Evolutionary conservation across 2,113 vertebrate genomes (phyloP), one percentile per base, ranked within the genome.

Genomic region (Chlorocebus sabaeus): DNA sequence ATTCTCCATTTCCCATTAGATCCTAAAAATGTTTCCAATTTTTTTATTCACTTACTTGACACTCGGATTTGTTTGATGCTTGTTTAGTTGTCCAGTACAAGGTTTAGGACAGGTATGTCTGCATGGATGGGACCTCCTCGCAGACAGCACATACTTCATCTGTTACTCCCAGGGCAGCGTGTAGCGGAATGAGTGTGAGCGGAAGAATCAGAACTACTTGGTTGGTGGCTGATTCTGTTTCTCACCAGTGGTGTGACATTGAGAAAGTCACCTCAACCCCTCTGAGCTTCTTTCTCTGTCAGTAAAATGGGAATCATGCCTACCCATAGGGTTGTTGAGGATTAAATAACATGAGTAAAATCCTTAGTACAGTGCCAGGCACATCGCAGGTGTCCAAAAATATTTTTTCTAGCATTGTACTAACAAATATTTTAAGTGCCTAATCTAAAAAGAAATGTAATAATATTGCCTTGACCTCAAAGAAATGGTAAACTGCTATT

Each of bases 1-100:
- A 92, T 93, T 92, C 68, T 88, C 86, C 57, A 86, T 93, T 90
- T 97, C 93, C 90, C 91, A 72, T 61, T 88, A 86, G 50, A 92
- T 87, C 30, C 64, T 94, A 92, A 93, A 95, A 95, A 79, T 89
- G 82, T 72, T 93, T 93, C 48, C 23, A 59, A 52, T 97, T 96
- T 83, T 85, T 55, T 92, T 68, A 91, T 43, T 95, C 97, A 88
- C 57, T 90, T 83, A 23, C 14, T 95, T 73, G 95, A 87, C 55
- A 72, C 72, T 87, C 72, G 2, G 22, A 57, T 38, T 88, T 92
- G 52, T 81, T 93, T 3, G 57, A 8, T 32, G 59, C 40, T 84
- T 95, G 7, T 70, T 93, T 96, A 43, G 7, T 89, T 95, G 32
- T 82, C 59, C 55, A 43, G 90, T 40, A 70, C 38, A 76, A 70